Conservation (phyloP, 2,113 vertebrate genomes). For the Athene cunicularia region DNA sequence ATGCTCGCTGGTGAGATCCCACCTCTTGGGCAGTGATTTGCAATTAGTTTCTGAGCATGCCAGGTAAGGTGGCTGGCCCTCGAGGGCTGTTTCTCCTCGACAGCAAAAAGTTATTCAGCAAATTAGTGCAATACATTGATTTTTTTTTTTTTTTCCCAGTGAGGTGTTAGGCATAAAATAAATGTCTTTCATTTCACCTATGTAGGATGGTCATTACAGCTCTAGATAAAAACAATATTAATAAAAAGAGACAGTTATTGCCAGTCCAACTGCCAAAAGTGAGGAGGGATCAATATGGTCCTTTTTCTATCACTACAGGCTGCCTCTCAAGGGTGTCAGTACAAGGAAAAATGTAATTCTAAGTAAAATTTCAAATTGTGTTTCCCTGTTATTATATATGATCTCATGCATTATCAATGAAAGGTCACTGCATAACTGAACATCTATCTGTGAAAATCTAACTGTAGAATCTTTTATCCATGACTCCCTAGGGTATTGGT, state of each 20-base stretch:
- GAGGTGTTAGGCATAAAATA: slow-evolving; percentile 35
- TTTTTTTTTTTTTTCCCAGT: slow-evolving; percentile 7
- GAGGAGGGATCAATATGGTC: slow-evolving; percentile 10
- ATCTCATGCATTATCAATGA: neutral
- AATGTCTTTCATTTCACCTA: slow-evolving; percentile 71
- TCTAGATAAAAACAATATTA: slow-evolving; percentile 65
- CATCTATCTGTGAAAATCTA: neutral
- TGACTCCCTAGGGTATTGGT: neutral
- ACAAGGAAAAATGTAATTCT: neutral
- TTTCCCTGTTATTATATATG: neutral
- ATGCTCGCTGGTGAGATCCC: neutral
- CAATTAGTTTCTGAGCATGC: slow-evolving; percentile 55
- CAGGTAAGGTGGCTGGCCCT: slow-evolving; percentile 31
- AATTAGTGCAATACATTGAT: slow-evolving; percentile 55
- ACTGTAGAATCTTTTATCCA: neutral
- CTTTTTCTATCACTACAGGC: neutral
- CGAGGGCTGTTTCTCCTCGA: neutral
- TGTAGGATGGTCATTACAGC: slow-evolving; percentile 13
- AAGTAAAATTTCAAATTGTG: neutral
- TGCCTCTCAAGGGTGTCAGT: neutral
- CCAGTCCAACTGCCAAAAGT: slow-evolving; percentile 2
- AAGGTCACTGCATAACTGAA: neutral
- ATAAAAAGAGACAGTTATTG: slow-evolving; percentile 59
- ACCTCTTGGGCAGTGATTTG: slow-evolving; percentile 34
- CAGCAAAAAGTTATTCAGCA: slow-evolving; percentile 55